Base-by-base conservation (phyloP, 2,888 invertebrate species). In the Liodrosophila aerea region DNA sequence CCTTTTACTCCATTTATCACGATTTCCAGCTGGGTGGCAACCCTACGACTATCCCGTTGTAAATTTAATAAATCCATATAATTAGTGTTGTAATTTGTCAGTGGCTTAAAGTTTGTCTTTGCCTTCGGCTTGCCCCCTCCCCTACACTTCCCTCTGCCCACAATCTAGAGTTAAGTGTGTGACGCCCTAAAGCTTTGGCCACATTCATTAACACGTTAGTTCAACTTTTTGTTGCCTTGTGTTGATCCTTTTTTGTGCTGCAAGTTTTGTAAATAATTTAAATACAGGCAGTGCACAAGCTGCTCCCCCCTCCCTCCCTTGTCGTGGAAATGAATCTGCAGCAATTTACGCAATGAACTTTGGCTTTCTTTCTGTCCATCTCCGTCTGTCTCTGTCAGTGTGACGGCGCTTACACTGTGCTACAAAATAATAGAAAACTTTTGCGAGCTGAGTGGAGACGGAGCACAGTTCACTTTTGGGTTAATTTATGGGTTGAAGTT, bases 201-300 rank as follows among this genome's bases (percentile, higher is more conserved):
- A 64, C 64, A 74, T 61, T 73, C 68, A 80, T 76, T 80, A 72
- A 54, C 61, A 64, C 73, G 64, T 68, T 44, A 22, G 39, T 31
- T 8, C 39, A 62, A 53, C 53, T 67, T 62, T 53, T 34, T 52
- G 45, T 29, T 70, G 44, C 18, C 53, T 34, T 60, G 29, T 70
- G 43, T 12, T 53, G 34, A 49, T 60, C 31, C 27, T 31, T 22
- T 40, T 51, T 12, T 12, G 40, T 18, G 18, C 50, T 37, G 41
- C 44, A 71, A 61, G 34, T 50, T 56, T 39, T 45, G 43, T 51
- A 64, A 73, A 64, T 63, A 37, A 58, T 61, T 76, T 52, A 59
- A 73, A 63, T 72, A 33, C 51, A 33, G 11, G 8, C 41, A 31
- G 22, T 13, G 33, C 30, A 44, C 22, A 22, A 22, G 57, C 12